Percentiles rank a stretch among this genome's conserved stretches.
Evolutionary conservation across 2,113 vertebrate species (phyloP).

Genomic region (Bubo scandiacus): DNA sequence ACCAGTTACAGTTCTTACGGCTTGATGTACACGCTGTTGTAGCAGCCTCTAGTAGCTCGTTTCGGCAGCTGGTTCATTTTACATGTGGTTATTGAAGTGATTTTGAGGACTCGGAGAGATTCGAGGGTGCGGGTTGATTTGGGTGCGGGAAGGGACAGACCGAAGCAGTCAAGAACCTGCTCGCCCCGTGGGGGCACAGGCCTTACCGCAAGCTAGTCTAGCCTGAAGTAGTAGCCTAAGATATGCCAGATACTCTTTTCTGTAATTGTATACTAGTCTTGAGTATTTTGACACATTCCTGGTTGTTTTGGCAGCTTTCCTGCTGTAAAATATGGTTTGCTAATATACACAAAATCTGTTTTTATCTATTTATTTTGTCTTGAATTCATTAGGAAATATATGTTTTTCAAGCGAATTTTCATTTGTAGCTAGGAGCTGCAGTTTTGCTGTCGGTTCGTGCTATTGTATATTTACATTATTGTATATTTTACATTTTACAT

Average conservation of each 20-base stretch:
- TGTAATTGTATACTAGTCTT: rapidly evolving
- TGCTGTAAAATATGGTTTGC: constrained; percentile 31
- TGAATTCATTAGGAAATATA: neutral
- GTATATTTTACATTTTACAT: no score
- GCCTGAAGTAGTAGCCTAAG: neutral
- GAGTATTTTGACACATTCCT: constrained; percentile 30
- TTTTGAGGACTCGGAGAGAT: neutral
- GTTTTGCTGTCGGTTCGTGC: neutral
- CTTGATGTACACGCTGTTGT: neutral
- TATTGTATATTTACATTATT: neutral
- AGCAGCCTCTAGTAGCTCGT: neutral
- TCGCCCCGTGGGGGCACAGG: neutral
- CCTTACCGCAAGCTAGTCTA: neutral
- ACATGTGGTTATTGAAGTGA: neutral
- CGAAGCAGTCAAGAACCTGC: no score
- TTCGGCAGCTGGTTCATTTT: neutral
- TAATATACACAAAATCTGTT: neutral
- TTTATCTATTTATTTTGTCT: constrained; percentile 50
- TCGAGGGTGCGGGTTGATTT: neutral
- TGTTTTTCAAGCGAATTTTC: neutral
- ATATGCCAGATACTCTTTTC: neutral
- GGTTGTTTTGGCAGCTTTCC: constrained; percentile 14
- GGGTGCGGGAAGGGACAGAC: neutral
- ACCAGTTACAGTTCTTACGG: rapidly evolving
- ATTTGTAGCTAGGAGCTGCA: neutral